Conservation (phyloP, 2,888 invertebrate species). For the Noctua fimbriata region DNA sequence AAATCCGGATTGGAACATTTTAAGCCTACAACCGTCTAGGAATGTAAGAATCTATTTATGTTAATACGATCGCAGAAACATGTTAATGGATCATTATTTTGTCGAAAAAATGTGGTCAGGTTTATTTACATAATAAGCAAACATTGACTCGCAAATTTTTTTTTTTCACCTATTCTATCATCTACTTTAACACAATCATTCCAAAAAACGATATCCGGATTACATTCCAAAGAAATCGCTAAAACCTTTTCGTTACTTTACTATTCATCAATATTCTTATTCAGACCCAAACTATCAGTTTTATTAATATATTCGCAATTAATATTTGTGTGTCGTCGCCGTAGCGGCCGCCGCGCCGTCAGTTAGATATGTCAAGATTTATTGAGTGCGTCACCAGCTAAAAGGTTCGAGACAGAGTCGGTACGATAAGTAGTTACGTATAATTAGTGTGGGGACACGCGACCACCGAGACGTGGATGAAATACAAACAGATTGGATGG, state of each 20-base stretch:
- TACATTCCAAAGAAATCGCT: slow-evolving; percentile 20
- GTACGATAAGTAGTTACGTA: slow-evolving; percentile 83
- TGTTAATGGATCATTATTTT: slow-evolving; percentile 11
- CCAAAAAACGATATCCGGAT: slow-evolving; percentile 11
- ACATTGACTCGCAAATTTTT: slow-evolving; percentile 17
- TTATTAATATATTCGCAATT: slow-evolving; percentile 83
- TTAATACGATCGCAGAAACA: neutral
- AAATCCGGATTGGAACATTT: neutral
- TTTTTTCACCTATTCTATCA: neutral
- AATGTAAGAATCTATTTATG: neutral
- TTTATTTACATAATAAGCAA: slow-evolving; percentile 26
- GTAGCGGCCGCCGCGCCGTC: slow-evolving; percentile 71
- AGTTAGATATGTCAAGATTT: slow-evolving; percentile 86
- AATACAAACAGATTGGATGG: slow-evolving; percentile 50
- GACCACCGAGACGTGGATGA: slow-evolving; percentile 80
- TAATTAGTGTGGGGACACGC: slow-evolving; percentile 87
- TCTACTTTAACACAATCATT: neutral
- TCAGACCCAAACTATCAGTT: slow-evolving; percentile 66
- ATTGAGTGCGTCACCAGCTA: slow-evolving; percentile 85
- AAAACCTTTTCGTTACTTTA: slow-evolving; percentile 30
- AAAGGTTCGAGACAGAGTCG: slow-evolving; percentile 84
- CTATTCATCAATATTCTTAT: slow-evolving; percentile 66
- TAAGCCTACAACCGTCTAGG: neutral
- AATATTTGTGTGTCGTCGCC: slow-evolving; percentile 77
- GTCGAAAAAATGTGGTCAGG: slow-evolving; percentile 2